phyloP scores from a whole-genome alignment of 2,797 vertebrate genomes.

The Acrocephalus scirpaceus region DNA sequence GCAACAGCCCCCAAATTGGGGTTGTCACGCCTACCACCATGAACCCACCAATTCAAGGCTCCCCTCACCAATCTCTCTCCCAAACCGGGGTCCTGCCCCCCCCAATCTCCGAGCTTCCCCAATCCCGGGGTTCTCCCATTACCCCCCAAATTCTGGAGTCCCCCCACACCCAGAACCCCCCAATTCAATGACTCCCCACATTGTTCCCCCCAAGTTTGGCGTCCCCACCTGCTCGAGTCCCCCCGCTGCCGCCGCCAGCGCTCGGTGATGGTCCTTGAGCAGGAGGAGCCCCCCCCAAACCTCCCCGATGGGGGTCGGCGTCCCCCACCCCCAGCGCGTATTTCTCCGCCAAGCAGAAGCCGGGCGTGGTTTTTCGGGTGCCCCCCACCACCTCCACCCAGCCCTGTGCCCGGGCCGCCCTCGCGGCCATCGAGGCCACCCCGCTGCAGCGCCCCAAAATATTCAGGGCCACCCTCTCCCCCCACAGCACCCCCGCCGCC shows the following conservation, averaged over 20 bases:
- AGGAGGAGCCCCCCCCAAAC: neutral
- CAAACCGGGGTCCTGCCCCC: neutral
- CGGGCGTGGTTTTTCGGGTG: neutral
- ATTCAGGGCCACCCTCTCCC: neutral
- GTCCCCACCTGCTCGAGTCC: neutral
- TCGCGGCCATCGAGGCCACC: neutral
- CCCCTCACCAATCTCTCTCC: no score
- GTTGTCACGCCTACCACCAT: no score
- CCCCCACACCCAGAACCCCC: neutral
- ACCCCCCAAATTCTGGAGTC: no score
- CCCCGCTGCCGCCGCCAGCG: neutral
- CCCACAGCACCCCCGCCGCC: neutral
- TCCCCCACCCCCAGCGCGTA: neutral
- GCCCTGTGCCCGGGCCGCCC: neutral
- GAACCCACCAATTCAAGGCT: no score
- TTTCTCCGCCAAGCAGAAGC: neutral
- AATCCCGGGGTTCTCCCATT: neutral
- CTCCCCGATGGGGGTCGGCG: neutral
- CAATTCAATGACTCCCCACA: no score
- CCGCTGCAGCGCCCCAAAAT: neutral
- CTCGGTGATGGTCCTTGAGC: neutral
- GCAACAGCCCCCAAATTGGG: no score
- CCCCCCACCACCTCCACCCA: neutral
- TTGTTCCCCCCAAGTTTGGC: neutral
- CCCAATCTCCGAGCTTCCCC: no score